phyloP scores from a whole-genome alignment of 35 echinoderm and acorn worm species.

The Hemicentrotus pulcherrimus region DNA sequence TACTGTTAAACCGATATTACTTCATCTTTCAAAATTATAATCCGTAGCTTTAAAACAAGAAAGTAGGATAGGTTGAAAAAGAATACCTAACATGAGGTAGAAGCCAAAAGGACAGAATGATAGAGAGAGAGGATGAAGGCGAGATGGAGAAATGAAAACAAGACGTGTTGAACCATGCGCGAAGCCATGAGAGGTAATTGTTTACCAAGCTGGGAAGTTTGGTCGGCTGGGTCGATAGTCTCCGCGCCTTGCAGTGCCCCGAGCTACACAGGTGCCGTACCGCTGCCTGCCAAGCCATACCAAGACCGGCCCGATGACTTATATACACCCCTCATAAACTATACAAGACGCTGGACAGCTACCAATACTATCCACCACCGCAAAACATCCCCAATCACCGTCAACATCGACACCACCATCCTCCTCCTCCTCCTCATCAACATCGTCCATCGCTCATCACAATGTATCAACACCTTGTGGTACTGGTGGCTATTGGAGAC shows the following conservation, averaged over 20 bases:
- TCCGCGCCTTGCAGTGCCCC: constrained; percentile 2
- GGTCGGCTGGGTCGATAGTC: constrained; percentile 33
- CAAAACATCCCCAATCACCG: constrained; percentile 6
- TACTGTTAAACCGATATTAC: no score
- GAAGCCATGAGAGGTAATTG: constrained; percentile 2
- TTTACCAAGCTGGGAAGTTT: constrained; percentile 47
- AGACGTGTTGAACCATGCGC: constrained; percentile 41
- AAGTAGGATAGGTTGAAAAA: not conserved
- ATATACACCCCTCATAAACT: not conserved
- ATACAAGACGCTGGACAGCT: constrained; percentile 5
- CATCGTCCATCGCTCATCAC: not conserved
- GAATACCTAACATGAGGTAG: not conserved
- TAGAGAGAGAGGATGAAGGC: not conserved
- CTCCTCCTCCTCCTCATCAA: not conserved
- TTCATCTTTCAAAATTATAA: not conserved
- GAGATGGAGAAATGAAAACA: constrained; percentile 38
- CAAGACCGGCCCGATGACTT: not conserved
- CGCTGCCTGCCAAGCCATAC: not conserved
- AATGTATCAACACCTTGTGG: constrained; percentile 10
- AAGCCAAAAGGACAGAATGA: not conserved
- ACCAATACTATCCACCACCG: not conserved
- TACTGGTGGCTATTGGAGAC: not conserved
- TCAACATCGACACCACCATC: not conserved
- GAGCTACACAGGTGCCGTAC: constrained; percentile 31
- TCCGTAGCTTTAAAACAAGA: not conserved